Percentiles rank a stretch among this genome's conserved stretches.
Evolutionary conservation across 2,888 invertebrate genomes (phyloP).

Genomic region (Aporophyla nigra): DNA sequence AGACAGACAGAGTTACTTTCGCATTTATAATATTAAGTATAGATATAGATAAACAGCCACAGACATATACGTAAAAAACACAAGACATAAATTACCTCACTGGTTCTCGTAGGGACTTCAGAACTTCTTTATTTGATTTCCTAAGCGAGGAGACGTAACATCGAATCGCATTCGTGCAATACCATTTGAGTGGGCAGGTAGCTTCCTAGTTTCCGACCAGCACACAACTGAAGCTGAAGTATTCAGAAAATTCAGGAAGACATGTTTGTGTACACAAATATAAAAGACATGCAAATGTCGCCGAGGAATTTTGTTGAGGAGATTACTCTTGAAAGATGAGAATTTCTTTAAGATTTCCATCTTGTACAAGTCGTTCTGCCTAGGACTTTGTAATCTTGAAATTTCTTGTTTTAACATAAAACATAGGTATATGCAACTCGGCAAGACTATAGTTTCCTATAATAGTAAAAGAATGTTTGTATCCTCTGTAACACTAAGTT

Average conservation of each 20-base stretch:
- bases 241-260: constrained; percentile 1
- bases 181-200: constrained; percentile 20
- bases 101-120: constrained; percentile 11
- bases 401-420: no score
- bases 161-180: constrained; percentile 23
- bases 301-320: neutral
- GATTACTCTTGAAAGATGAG: no score
- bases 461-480: no score
- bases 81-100: neutral
- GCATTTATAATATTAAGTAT: no score
- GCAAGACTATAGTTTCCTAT: no score
- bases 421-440: no score
- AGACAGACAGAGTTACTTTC: no score
- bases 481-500: no score
- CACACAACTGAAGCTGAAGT: neutral
- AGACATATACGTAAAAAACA: constrained; percentile 2
- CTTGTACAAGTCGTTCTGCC: no score
- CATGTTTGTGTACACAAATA: neutral
- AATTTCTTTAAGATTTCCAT: no score
- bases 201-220: constrained; percentile 9
- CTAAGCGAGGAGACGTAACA: constrained; percentile 27
- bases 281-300: neutral
- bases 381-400: no score
- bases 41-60: no score
- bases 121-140: constrained; percentile 59